Evolutionary conservation across 1,140 invertebrate species (phyloP), one percentile per base, ranked within the genome.

Genomic region (Calycopis cecrops): DNA sequence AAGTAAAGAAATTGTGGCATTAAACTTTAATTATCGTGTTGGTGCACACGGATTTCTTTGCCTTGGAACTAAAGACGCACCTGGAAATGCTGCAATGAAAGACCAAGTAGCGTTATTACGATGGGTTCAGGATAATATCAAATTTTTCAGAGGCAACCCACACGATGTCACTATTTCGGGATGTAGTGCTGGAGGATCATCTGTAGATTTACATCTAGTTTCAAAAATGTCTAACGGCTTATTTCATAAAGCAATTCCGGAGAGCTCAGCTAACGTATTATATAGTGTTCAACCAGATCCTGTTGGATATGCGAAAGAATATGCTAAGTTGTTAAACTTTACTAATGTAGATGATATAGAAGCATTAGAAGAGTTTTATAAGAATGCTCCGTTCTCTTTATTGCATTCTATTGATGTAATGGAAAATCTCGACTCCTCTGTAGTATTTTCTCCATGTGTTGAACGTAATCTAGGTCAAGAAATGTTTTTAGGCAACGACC

Each of bases 81-180:
- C 74, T 0, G 74, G 74, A 8, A 76, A 76, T 52, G 68, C 72
- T 10, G 74, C 65, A 3, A 63, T 75, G 67, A 77, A 77, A 57
- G 75, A 78, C 51, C 67, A 70, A 59, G 57, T 75, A 11, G 64
- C 67, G 12, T 28, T 68, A 18, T 52, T 78, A 1, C 52, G 60
- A 11, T 75, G 75, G 72, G 65, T 78, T 3, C 52, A 69, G 44
- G 57, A 57, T 12, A 73, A 78, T 49, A 78, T 78, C 47, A 64
- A 55, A 3, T 55, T 47, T 8, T 78, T 71, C 54, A 68, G 72
- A 9, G 75, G 75, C 11, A 70, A 78, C 48, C 72, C 75, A 4
- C 49, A 66, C 38, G 64, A 78, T 21, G 64, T 78, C 3, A 73
- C 75, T 7, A 59, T 78, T 9, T 35, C 42, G 35, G 75, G 75